A percentile compares a stretch with the other conserved stretches of the same genome.
These are phyloP conservation scores for Zelleria hepariella DNA, from an alignment of 2,888 invertebrate genomes.

Conservation along the genomic window DNA sequence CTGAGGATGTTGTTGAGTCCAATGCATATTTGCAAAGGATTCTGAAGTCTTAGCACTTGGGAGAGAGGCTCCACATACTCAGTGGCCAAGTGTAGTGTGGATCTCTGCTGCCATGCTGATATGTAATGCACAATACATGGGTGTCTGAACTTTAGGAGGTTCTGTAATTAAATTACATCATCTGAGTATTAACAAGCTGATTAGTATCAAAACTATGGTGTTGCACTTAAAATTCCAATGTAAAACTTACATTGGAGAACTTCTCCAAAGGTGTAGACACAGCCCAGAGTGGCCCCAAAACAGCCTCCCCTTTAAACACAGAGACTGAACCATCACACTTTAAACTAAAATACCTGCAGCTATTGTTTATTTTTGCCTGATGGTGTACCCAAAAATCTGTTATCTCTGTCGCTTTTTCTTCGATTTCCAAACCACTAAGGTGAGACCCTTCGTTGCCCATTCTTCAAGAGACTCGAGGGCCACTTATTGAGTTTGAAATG, in stretches of 20 bases:
- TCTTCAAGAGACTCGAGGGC: constrained; percentile 6
- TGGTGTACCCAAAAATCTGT: constrained; percentile 85
- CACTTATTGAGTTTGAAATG: too few species aligned
- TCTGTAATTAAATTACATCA: constrained; percentile 69
- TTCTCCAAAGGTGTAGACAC: constrained; percentile 80
- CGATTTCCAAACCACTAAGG: constrained; percentile 79
- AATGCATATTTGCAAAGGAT: constrained; percentile 85
- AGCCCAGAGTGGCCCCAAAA: constrained; percentile 76
- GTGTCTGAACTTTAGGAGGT: constrained; percentile 87
- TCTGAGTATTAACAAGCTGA: neutral
- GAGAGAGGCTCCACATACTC: constrained; percentile 85
- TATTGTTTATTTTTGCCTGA: constrained; percentile 73
- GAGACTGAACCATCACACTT: constrained; percentile 76
- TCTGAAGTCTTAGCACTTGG: constrained; percentile 75
- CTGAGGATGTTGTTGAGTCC: constrained; percentile 86
- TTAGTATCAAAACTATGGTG: too few species aligned
- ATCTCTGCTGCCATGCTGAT: constrained; percentile 83
- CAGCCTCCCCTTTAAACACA: constrained; percentile 82
- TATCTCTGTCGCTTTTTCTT: constrained; percentile 81
- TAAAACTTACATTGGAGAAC: constrained; percentile 77
- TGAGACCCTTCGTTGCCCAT: constrained; percentile 88
- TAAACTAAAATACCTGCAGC: constrained; percentile 64
- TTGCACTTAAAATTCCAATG: too few species aligned
- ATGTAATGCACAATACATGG: constrained; percentile 88
- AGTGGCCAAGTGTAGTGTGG: constrained; percentile 83